These are phyloP conservation scores for Hipparchia semele DNA, from an alignment of 2,888 invertebrate genomes.

Conservation along the genomic window DNA sequence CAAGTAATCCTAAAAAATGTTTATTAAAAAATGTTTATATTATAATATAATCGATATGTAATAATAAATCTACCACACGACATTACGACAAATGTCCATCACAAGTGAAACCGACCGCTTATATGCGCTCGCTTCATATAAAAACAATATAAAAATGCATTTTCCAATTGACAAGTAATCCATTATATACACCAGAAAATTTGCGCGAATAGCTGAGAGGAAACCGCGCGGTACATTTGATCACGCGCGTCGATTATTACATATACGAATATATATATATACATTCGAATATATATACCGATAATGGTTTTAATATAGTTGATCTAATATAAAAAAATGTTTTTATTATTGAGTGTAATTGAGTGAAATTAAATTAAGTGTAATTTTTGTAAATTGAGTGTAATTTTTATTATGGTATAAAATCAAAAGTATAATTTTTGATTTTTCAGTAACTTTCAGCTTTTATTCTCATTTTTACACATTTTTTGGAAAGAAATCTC, in stretches of 20 bases:
- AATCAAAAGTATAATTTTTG: no score
- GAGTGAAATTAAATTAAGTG: no score
- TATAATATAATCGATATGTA: not conserved
- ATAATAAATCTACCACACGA: slow-evolving; percentile 11
- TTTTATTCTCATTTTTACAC: no score
- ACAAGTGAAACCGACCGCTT: slow-evolving; percentile 37
- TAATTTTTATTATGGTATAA: no score
- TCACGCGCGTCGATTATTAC: slow-evolving; percentile 44
- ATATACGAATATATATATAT: not conserved
- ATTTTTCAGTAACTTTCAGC: no score
- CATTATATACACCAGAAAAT: slow-evolving; percentile 45
- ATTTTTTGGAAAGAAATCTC: no score
- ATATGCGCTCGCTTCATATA: slow-evolving; percentile 30
- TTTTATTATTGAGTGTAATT: not conserved
- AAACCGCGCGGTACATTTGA: slow-evolving; percentile 54
- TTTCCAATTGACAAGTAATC: slow-evolving; percentile 46
- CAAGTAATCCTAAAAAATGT: no score
- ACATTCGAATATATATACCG: not conserved
- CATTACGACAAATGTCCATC: slow-evolving; percentile 34
- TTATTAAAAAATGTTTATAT: not conserved
- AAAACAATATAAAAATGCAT: slow-evolving; percentile 28
- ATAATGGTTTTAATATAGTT: not conserved
- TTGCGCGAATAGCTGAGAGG: slow-evolving; percentile 50
- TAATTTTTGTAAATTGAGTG: no score
- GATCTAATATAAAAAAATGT: not conserved